Conservation (phyloP, 2,113 vertebrate species). For the Embiotoca jacksoni region DNA sequence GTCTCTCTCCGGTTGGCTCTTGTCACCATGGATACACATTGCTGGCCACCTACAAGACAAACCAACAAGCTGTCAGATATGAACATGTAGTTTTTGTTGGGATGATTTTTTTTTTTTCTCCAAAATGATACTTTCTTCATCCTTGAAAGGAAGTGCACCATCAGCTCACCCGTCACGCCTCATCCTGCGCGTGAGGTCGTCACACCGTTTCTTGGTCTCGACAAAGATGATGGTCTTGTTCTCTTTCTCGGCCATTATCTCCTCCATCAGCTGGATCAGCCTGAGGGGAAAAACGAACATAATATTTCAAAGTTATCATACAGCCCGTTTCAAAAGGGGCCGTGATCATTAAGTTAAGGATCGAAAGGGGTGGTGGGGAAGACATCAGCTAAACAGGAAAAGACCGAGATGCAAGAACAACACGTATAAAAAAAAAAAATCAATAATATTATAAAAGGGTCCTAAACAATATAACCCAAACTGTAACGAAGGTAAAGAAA, state of each 20-base stretch:
- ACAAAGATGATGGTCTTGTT: conserved; percentile 99
- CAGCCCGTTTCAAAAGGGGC: no score
- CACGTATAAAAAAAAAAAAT: background rate
- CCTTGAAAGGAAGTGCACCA: no score
- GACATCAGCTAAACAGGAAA: no score
- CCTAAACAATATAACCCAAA: background rate
- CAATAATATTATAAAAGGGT: background rate
- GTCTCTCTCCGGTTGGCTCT: conserved; percentile 97
- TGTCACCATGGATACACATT: conserved; percentile 99
- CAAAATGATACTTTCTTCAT: no score
- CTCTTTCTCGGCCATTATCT: conserved; percentile 99
- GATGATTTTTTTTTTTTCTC: no score
- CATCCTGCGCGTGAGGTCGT: conserved; percentile 96
- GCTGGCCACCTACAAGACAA: conserved; percentile 88
- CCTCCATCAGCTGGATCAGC: conserved; percentile 95
- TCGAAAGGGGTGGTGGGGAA: no score
- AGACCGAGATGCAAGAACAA: background rate
- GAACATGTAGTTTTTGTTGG: background rate
- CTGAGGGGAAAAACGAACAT: conserved; percentile 67
- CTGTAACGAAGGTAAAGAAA: background rate
- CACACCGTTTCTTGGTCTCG: conserved; percentile 96
- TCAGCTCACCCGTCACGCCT: conserved; percentile 92
- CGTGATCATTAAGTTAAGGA: no score
- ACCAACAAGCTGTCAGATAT: background rate
- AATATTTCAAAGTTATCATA: background rate